Evolutionary conservation across 2,888 invertebrate species (phyloP).

Genomic region (Baccha elongata): DNA sequence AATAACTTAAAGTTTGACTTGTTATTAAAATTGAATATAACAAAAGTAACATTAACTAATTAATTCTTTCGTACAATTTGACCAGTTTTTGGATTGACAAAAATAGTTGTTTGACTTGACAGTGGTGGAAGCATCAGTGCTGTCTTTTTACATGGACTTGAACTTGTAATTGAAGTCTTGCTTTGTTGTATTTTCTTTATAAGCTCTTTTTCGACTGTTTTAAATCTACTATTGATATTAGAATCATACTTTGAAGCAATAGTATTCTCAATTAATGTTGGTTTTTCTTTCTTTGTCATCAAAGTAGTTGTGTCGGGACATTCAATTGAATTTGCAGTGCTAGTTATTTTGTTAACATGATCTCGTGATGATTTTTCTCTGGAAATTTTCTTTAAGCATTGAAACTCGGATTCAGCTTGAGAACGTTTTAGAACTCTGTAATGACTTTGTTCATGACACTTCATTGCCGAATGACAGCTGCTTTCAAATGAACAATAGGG

Average conservation of each 20-base stretch:
- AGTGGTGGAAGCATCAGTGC: background rate
- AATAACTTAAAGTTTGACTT: too few species aligned
- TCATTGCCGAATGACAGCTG: background rate
- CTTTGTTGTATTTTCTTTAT: conserved; percentile 75
- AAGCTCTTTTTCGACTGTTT: background rate
- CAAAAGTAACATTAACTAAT: conserved; percentile 20
- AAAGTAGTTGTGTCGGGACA: too few species aligned
- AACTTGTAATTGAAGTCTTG: conserved; percentile 58
- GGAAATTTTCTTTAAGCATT: background rate
- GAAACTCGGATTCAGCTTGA: background rate
- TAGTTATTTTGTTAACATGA: too few species aligned
- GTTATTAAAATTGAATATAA: background rate
- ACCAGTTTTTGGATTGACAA: conserved; percentile 81
- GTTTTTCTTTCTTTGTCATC: background rate
- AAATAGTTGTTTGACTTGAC: conserved; percentile 78
- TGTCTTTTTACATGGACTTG: conserved; percentile 56
- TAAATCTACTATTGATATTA: background rate
- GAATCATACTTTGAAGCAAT: background rate
- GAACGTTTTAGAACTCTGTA: background rate
- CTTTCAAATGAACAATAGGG: conserved; percentile 1
- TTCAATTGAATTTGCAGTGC: too few species aligned
- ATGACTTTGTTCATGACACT: conserved; percentile 5
- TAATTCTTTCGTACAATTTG: conserved; percentile 80
- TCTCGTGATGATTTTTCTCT: too few species aligned
- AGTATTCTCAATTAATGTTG: background rate